Percentiles rank a stretch among this genome's conserved stretches.
Evolutionary conservation across 2,113 vertebrate species (phyloP).

Genomic region (Myrmecobius fasciatus): DNA sequence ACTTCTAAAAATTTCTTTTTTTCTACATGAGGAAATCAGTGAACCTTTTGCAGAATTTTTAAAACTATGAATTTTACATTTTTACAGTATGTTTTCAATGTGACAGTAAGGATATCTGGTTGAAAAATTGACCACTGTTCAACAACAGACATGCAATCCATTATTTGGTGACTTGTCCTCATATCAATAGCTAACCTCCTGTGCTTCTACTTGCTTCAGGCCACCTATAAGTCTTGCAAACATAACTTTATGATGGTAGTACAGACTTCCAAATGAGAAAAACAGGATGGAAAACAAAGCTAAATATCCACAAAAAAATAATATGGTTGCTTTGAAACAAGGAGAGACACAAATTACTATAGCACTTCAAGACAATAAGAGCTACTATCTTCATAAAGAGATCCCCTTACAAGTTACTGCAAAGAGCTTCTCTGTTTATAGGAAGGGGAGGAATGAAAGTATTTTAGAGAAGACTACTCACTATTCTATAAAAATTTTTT

Average conservation of each 20-base stretch:
- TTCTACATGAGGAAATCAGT: not conserved
- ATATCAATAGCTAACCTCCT: not conserved
- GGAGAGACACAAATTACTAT: not conserved
- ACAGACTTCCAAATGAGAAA: constrained; percentile 13
- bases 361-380: not conserved
- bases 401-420: not conserved
- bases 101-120: rapidly evolving
- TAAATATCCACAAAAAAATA: rapidly evolving
- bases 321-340: constrained; percentile 4
- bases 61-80: constrained; percentile 35
- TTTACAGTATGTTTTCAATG: constrained; percentile 21
- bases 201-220: constrained; percentile 27
- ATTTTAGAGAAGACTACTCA: not conserved
- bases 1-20: not conserved
- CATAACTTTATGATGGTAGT: rapidly evolving
- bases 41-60: constrained; percentile 13
- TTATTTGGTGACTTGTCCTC: constrained; percentile 6
- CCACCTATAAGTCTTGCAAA: not conserved
- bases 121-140: not conserved
- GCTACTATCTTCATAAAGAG: not conserved
- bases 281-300: not conserved
- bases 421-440: not conserved
- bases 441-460: not conserved
- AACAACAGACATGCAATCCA: constrained; percentile 13
- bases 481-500: not conserved